phyloP scores from a whole-genome alignment of 2,888 invertebrate genomes.

The Laspeyria flexula region DNA sequence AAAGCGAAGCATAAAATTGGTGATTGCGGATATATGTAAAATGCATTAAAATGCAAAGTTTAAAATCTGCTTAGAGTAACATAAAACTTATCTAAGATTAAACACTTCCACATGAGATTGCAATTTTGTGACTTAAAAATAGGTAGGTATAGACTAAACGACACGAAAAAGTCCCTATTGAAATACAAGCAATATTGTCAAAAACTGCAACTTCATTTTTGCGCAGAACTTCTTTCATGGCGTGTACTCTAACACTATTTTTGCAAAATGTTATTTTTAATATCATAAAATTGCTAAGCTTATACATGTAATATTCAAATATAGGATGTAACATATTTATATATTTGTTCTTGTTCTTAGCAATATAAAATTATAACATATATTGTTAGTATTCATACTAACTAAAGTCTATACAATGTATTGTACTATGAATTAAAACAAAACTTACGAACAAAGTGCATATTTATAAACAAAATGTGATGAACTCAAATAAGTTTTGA shows the following conservation, averaged over 20 bases:
- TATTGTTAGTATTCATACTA: constrained; percentile 39
- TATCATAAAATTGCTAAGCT: constrained; percentile 27
- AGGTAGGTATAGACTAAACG: constrained; percentile 15
- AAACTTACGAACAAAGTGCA: constrained; percentile 51
- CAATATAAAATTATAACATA: constrained; percentile 23
- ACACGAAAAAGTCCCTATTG: no score
- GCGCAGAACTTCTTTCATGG: no score
- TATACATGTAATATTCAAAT: constrained; percentile 15
- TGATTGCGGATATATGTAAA: constrained; percentile 40
- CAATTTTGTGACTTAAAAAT: constrained; percentile 50
- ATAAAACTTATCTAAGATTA: constrained; percentile 40
- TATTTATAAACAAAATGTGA: constrained; percentile 47
- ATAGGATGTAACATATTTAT: constrained; percentile 7
- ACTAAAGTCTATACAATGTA: constrained; percentile 48
- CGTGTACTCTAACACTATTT: constrained; percentile 4
- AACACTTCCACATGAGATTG: constrained; percentile 44
- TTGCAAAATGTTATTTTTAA: constrained; percentile 20
- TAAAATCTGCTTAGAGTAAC: constrained; percentile 51
- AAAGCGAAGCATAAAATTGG: constrained; percentile 56
- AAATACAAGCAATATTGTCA: no score
- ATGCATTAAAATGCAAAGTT: constrained; percentile 67
- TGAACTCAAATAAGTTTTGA: constrained; percentile 27
- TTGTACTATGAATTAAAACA: constrained; percentile 44
- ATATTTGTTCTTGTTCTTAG: constrained; percentile 31
- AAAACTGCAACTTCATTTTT: no score